Evolutionary conservation across 2,113 vertebrate genomes (phyloP), one percentile per base, ranked within the genome.

Genomic region (Ameiurus melas): DNA sequence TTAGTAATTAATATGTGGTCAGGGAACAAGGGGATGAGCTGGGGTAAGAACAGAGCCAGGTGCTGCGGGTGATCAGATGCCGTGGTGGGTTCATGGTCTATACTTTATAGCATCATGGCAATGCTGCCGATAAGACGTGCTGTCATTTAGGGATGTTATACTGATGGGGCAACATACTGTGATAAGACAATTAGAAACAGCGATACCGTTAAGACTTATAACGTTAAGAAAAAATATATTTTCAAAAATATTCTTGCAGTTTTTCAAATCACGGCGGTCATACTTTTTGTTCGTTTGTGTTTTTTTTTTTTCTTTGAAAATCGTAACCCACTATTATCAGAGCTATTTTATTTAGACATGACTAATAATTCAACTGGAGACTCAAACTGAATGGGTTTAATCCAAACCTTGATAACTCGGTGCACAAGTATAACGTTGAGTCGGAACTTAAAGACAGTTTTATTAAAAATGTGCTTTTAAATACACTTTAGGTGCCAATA

Each of bases 1-100:
- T 80, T 89, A 80, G 89, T 88, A 90, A 90, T 90, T 90, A 80
- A 90, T 90, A 73, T 13, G 70, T 70, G 81, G 33, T 81, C 70
- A 19, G 81, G 84, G 80, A 90, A 88, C 57, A 36, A 80, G 70
- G 86, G 75, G 64, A 75, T 47, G 79, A 79, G 9, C 77, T 62
- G 33, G 75, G 64, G 58, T 43, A 84, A 70, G 82, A 78, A 51
- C 10, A 27, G 22, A 39, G 82, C 82, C 82, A 84, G 73, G 87
- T 77, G n/a, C 82, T 85, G 82, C 27, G 57, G 55, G 68, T 66
- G 81, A 90, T 70, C 83, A 80, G 85, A 87, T 84, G 36, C 83
- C 85, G 75, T 55, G 66, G 30, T 57, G 55, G 55, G 77, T 85
- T 82, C 70, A 36, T 79, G 12, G 43, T 25, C n/a, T 33, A 27